A percentile compares a stretch with the other conserved stretches of the same genome.
These are phyloP conservation scores for Eledone cirrhosa DNA, from an alignment of 2,888 invertebrate genomes.

Conservation along the genomic window DNA sequence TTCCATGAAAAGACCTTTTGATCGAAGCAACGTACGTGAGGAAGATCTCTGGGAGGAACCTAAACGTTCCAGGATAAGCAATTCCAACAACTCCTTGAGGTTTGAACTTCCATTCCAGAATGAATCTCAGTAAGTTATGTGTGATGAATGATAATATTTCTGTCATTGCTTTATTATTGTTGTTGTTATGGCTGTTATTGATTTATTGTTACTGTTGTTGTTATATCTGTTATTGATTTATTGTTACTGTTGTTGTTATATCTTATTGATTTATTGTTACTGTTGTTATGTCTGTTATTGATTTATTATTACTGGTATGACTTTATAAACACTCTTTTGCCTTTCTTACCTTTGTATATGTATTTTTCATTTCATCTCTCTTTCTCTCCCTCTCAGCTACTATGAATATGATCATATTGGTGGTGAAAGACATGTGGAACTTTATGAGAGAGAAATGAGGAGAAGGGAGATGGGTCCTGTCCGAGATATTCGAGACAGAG, in stretches of 20 bases:
- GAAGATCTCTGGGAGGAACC: conserved; percentile 47
- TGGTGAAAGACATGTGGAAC: conserved; percentile 42
- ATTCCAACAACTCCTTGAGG: background rate
- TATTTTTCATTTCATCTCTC: background rate
- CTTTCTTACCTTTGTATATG: no score
- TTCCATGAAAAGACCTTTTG: conserved; percentile 51
- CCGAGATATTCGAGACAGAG: conserved; percentile 34
- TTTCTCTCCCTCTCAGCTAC: conserved; percentile 6
- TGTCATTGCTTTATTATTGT: no score
- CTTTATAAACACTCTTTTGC: no score
- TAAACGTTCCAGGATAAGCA: conserved; percentile 41
- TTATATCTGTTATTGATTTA: no score
- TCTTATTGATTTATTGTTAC: no score
- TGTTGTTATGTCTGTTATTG: no score
- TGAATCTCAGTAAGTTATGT: conserved; percentile 3
- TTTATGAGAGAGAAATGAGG: conserved; percentile 41
- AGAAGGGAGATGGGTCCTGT: conserved; percentile 38
- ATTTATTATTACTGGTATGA: no score
- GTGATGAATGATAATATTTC: no score
- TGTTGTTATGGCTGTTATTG: no score
- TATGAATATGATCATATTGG: background rate
- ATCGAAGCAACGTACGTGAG: conserved; percentile 38
- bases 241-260: no score
- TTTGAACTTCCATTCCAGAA: conserved; percentile 16
- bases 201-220: no score